Conservation (phyloP, 2,888 invertebrate species). For the Leptura quadrifasciata region DNA sequence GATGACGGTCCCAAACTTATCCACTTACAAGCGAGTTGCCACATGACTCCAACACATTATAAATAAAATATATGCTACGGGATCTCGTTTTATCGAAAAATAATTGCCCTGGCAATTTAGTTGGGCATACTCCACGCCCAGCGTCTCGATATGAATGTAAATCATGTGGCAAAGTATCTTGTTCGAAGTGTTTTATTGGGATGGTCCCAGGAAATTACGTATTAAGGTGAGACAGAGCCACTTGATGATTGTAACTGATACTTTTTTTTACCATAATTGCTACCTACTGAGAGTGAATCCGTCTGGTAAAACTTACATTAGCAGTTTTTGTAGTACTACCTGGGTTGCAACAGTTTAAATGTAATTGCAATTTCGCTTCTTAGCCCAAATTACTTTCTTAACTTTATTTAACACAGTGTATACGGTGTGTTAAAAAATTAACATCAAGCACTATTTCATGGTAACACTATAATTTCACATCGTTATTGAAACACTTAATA, state of each 20-base stretch:
- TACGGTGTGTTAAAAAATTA: no score
- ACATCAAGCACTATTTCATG: no score
- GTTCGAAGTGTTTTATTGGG: constrained; percentile 12
- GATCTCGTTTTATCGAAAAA: constrained; percentile 44
- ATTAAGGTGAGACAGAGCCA: background rate
- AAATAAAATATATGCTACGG: constrained; percentile 7
- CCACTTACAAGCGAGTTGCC: constrained; percentile 20
- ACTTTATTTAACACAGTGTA: no score
- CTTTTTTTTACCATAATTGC: constrained; percentile 22
- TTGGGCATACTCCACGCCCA: constrained; percentile 31
- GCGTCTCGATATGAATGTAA: constrained; percentile 36
- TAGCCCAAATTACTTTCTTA: no score
- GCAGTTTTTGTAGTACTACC: constrained; percentile 14
- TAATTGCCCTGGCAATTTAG: constrained; percentile 47
- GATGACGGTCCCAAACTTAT: background rate
- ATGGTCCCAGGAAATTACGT: constrained; percentile 15
- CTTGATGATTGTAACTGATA: constrained; percentile 4
- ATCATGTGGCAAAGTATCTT: constrained; percentile 19
- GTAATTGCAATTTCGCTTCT: no score
- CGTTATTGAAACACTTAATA: no score
- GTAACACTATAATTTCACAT: no score
- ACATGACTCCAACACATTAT: constrained; percentile 19
- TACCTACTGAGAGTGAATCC: constrained; percentile 5
- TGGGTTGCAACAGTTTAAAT: no score
- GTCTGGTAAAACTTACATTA: constrained; percentile 13